phyloP scores from a whole-genome alignment of 2,888 invertebrate genomes.

The Rhamphomyia laevipes region DNA sequence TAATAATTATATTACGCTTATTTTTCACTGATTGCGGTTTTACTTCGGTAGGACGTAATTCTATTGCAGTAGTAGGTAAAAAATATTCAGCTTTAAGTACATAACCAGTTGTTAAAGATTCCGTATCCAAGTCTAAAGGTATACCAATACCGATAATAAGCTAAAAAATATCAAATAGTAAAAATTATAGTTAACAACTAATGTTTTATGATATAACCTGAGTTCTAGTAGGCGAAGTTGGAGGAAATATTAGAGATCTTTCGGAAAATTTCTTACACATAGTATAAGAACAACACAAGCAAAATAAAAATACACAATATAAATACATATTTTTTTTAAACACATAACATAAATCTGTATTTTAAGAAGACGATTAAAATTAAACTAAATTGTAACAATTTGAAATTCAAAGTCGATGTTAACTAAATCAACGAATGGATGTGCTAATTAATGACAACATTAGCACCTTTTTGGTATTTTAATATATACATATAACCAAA shows the following conservation, averaged over 20 bases:
- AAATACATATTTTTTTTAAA: too few species aligned
- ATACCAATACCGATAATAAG: slow-evolving; percentile 34
- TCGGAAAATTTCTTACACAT: too few species aligned
- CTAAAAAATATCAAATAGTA: slow-evolving; percentile 14
- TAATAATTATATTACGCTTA: background rate
- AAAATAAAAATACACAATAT: too few species aligned
- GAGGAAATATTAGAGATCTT: background rate
- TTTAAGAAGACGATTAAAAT: too few species aligned
- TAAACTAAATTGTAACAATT: too few species aligned
- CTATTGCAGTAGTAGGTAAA: slow-evolving; percentile 25
- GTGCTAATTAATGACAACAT: too few species aligned
- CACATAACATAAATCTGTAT: too few species aligned
- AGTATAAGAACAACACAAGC: too few species aligned
- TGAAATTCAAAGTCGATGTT: too few species aligned
- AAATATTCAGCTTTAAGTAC: slow-evolving; percentile 32
- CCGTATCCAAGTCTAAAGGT: slow-evolving; percentile 28
- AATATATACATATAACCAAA: too few species aligned
- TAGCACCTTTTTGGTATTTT: too few species aligned
- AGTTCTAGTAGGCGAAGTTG: background rate
- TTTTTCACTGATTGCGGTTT: slow-evolving; percentile 20
- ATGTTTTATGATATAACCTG: background rate
- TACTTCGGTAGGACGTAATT: slow-evolving; percentile 24
- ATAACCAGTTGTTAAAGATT: slow-evolving; percentile 33
- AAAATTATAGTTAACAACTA: background rate
- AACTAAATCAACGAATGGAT: too few species aligned